Percentiles rank a stretch among this genome's conserved stretches.
phyloP scores from a whole-genome alignment of 2,888 invertebrate genomes.

The Tenthredo distinguenda region DNA sequence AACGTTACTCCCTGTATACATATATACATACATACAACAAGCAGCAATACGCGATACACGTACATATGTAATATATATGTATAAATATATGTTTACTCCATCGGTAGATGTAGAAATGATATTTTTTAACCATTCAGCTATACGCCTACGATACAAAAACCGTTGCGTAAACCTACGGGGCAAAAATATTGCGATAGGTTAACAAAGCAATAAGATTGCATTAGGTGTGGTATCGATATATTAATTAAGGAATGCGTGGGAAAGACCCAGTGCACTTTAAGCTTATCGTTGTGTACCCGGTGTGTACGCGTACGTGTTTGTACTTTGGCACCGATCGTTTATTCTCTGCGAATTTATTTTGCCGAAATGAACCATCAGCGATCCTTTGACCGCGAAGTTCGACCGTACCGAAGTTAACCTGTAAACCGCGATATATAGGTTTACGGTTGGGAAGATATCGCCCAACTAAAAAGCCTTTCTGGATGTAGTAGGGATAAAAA shows the following conservation, averaged over 20 bases:
- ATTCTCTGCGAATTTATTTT: background rate
- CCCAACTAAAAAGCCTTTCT: background rate
- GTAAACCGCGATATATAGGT: background rate
- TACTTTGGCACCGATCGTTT: background rate
- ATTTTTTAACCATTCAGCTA: background rate
- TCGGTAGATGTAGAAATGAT: background rate
- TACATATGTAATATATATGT: background rate
- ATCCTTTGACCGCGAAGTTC: background rate
- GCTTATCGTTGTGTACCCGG: background rate
- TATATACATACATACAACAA: no score
- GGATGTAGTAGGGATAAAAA: background rate
- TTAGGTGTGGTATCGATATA: constrained; percentile 48
- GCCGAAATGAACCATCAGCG: background rate
- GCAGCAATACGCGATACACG: constrained; percentile 24
- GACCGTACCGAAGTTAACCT: background rate
- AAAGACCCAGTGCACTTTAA: constrained; percentile 48
- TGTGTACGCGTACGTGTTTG: background rate
- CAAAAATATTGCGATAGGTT: constrained; percentile 30
- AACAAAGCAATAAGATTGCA: background rate
- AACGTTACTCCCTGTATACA: background rate
- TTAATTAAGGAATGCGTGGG: constrained; percentile 49
- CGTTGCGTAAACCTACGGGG: background rate
- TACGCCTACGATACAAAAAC: constrained; percentile 44
- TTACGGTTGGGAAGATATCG: constrained; percentile 23
- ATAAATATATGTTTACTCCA: background rate